Percentiles rank a stretch among this genome's conserved stretches.
Conservation (phyloP, 2,113 vertebrate genomes). For the Poecilia latipinna region DNA sequence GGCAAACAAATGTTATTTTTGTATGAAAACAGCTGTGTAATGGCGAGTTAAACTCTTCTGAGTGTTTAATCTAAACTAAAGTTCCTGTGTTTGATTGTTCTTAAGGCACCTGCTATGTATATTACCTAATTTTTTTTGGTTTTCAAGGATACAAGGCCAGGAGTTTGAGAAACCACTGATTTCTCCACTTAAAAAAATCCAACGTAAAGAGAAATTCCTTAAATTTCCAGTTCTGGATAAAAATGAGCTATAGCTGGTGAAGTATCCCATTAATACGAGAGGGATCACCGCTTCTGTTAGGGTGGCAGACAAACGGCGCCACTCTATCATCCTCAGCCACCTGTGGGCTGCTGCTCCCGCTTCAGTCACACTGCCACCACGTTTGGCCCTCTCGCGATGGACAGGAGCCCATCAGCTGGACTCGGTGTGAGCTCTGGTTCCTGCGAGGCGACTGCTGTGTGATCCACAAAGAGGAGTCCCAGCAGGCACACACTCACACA, state of each 20-base stretch:
- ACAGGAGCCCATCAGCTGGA: slow-evolving; percentile 73
- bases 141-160: background rate
- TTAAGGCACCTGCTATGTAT: no score
- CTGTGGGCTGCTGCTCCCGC: slow-evolving; percentile 60
- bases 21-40: background rate
- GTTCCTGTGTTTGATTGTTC: no score
- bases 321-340: slow-evolving; percentile 66
- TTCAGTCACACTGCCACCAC: slow-evolving; percentile 40
- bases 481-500: slow-evolving; percentile 36
- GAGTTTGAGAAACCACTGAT: background rate
- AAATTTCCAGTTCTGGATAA: background rate
- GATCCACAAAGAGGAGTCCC: slow-evolving; percentile 44
- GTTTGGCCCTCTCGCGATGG: slow-evolving; percentile 61
- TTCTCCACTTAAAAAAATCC: background rate
- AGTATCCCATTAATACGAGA: slow-evolving; percentile 24
- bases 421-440: slow-evolving; percentile 24
- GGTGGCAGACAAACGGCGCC: slow-evolving; percentile 55
- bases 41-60: no score
- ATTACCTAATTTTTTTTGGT: no score
- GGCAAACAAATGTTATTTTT: no score
- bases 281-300: slow-evolving; percentile 21
- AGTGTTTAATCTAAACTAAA: no score
- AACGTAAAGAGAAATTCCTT: background rate
- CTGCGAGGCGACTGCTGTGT: slow-evolving; percentile 31
- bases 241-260: background rate